Base-by-base conservation (phyloP, 53 echinoderm and acorn worm species). In the Crossaster papposus region DNA sequence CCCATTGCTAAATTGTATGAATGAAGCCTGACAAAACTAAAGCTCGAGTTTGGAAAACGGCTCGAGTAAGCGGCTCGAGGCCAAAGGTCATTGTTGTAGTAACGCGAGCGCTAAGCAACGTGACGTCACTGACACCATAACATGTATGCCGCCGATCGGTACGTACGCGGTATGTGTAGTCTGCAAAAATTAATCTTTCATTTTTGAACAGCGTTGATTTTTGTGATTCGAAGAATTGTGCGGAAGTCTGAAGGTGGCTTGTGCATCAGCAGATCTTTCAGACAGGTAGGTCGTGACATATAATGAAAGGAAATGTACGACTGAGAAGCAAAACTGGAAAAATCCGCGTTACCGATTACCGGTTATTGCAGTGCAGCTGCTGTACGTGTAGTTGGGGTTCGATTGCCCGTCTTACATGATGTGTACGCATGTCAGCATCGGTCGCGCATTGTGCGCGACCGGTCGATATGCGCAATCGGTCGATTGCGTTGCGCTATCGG, bases 111-210 rank as follows among this genome's bases (percentile, higher is more conserved):
- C 92, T 86, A 79, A 94, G 95, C 92, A 95, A 95, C 95, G 79
- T 90, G 89, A 95, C 95, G 93, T 95, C 93, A 93, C 83, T 81
- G 90, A 92, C 79, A 93, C 83, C 81, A 64, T 81, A 92, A 92
- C 79, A 85, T 15, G 26, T 20, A 14, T 1, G 70, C 83, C 36
- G 53, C 53, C 7, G 53, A 7, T 10, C 53, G 13, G 53, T 29
- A 70, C 31, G 65, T 51, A 10, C 14, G 12, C 14, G 55, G 55
- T 55, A 15, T 18, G 14, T 10, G 38, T 55, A 18, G 58, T 15
- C 58, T 14, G 58, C 15, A 2, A 58, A 58, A 20, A 58, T 58
- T 58, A 3, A 18, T 8, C 58, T 11, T 20, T 68, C 2, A 68
- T 20, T 26, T 68, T 20, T n/a, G n/a, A n/a, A 68, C 24, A 62